Base-by-base conservation (phyloP, 2,888 invertebrate genomes). In the Pristionchus japonicus region DNA sequence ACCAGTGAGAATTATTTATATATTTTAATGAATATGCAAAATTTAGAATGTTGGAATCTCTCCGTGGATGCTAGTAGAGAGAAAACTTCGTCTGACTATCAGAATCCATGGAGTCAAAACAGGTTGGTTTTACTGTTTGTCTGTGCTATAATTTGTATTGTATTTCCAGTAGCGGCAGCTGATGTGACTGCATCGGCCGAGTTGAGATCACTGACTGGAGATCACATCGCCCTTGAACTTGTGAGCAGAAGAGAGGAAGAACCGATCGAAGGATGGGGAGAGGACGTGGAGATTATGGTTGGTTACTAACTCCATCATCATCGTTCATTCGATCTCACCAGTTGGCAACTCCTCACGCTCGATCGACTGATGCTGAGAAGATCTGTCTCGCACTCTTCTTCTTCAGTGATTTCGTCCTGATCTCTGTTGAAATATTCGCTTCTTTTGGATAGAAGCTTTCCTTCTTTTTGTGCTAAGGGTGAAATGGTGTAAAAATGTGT, bases 201-300 rank as follows among this genome's bases (percentile, higher is more conserved):
- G 1, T 17, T 77, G 0, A n/a, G 43, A n/a, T 77, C 77, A 3
- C n/a, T 27, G 7, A 15, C 37, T 27, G 77, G 43, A 47, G 43
- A 77, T n/a, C 40, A 27, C 15, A 20, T 77, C 9, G 20, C 40
- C 13, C 27, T 77, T 13, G 43, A 77, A 27, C 13, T 47, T 1
- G 77, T 77, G n/a, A 77, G 77, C n/a, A 77, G 43, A 47, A 77
- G 43, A 27, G 77, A 77, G 20, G n/a, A 43, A n/a, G n/a, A n/a
- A 9, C 15, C 77, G 27, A 47, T 77, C 11, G 77, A 77, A 47
- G 77, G 77, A 77, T 77, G 77, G 77, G 77, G 77, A 77, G 43
- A 40, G 15, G 77, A 77, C 15, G 23, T 77, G n/a, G 77, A 77
- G 15, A 77, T 77, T 40, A 11, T 47, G 47, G 77, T 77, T 31